Percentiles rank a stretch among this genome's conserved stretches.
Evolutionary conservation across 2,113 vertebrate species (phyloP).

Genomic region (Scytalopus superciliaris): DNA sequence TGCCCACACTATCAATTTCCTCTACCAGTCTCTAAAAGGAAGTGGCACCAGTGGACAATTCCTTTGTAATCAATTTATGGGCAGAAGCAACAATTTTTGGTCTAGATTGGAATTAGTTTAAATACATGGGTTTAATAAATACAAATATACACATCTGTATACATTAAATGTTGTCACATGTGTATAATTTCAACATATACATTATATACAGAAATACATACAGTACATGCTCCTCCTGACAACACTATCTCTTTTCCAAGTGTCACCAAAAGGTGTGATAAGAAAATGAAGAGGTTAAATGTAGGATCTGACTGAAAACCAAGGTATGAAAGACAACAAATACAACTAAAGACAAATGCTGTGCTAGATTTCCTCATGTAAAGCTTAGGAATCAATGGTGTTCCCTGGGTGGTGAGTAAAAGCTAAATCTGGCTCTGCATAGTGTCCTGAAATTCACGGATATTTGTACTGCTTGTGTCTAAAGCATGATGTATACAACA

Average conservation of each 20-base stretch:
- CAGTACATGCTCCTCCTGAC: constrained; percentile 66
- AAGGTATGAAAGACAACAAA: background rate
- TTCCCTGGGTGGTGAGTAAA: background rate
- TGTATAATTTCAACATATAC: constrained; percentile 72
- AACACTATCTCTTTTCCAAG: constrained; percentile 61
- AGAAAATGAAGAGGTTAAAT: constrained; percentile 5
- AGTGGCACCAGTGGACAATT: constrained; percentile 8
- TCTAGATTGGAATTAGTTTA: constrained; percentile 60
- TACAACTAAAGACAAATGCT: background rate
- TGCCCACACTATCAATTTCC: constrained; percentile 24
- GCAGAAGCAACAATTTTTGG: constrained; percentile 61
- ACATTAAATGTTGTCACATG: constrained; percentile 68
- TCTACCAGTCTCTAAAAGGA: background rate
- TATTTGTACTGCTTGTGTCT: background rate
- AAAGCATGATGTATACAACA: background rate
- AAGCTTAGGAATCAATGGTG: background rate
- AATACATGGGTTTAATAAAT: constrained; percentile 73
- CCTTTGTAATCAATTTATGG: constrained; percentile 45
- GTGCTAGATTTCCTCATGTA: background rate
- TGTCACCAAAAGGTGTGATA: constrained; percentile 41
- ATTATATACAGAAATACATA: constrained; percentile 74
- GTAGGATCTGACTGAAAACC: background rate
- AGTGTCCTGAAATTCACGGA: background rate
- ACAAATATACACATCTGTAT: constrained; percentile 75
- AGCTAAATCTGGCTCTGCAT: background rate